Conservation (phyloP, 2,888 invertebrate genomes). For the Drosophila peninsularis region DNA sequence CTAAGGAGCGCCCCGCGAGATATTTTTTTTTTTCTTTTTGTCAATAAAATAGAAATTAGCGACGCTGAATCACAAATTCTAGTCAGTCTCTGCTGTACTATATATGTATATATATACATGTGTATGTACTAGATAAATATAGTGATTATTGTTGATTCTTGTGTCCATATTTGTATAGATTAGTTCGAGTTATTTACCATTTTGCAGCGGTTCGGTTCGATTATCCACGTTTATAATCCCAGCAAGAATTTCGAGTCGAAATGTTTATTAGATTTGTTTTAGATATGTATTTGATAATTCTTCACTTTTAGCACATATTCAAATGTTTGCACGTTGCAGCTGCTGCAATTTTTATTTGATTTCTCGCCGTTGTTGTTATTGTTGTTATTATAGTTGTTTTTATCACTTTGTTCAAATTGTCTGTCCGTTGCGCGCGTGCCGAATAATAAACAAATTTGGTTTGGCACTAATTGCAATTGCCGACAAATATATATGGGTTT, state of each 20-base stretch:
- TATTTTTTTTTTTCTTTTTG: constrained; percentile 39
- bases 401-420: constrained; percentile 44
- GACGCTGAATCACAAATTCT: constrained; percentile 72
- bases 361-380: constrained; percentile 9
- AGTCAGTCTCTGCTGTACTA: constrained; percentile 32
- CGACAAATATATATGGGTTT: constrained; percentile 35
- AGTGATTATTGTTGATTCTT: constrained; percentile 12
- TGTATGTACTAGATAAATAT: constrained; percentile 13
- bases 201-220: constrained; percentile 54
- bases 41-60: constrained; percentile 78
- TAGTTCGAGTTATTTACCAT: constrained; percentile 70
- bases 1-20: constrained; percentile 72
- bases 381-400: constrained; percentile 25
- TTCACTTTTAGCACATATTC: constrained; percentile 61
- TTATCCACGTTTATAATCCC: constrained; percentile 53
- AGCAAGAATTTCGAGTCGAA: constrained; percentile 27
- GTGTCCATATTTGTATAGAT: constrained; percentile 20
- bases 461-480: constrained; percentile 32
- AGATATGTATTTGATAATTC: constrained; percentile 35
- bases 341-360: constrained; percentile 43
- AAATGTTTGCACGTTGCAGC: constrained; percentile 57
- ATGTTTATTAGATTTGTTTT: constrained; percentile 42
- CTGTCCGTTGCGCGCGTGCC: constrained; percentile 60
- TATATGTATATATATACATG: constrained; percentile 9
- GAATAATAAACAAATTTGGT: constrained; percentile 55